Conservation (phyloP, 2,797 vertebrate species). For the Yasuhikotakia modesta region DNA sequence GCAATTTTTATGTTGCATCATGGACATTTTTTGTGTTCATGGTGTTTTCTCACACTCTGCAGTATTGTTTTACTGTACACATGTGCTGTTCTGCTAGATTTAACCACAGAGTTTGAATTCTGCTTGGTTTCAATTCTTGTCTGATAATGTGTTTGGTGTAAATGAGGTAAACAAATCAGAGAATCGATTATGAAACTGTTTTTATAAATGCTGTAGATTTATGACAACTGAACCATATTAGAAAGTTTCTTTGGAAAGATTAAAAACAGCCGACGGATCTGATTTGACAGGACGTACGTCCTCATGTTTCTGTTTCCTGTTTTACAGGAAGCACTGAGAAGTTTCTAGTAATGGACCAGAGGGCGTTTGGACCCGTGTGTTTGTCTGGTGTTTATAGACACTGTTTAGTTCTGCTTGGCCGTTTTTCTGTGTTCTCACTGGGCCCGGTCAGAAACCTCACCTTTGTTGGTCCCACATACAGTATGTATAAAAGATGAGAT, state of each 20-base stretch:
- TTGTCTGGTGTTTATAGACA: slow-evolving; percentile 59
- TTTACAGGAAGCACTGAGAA: slow-evolving; percentile 52
- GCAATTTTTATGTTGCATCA: slow-evolving; percentile 1
- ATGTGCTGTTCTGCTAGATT: slow-evolving; percentile 10
- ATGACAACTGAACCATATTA: neutral
- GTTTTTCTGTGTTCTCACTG: slow-evolving; percentile 66
- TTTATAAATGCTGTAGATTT: neutral
- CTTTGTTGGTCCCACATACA: slow-evolving; percentile 77
- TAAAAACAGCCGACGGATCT: neutral
- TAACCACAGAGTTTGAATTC: slow-evolving; percentile 21
- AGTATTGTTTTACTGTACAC: slow-evolving; percentile 3
- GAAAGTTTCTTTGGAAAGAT: slow-evolving; percentile 2
- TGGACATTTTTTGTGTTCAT: neutral
- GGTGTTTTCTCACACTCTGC: neutral
- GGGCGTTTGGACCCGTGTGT: slow-evolving; percentile 29
- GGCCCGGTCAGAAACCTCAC: slow-evolving; percentile 73
- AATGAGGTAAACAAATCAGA: neutral
- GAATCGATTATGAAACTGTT: neutral
- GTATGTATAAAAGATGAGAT: slow-evolving; percentile 83
- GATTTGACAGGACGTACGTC: slow-evolving; percentile 11
- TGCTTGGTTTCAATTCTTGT: neutral
- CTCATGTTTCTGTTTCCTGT: slow-evolving; percentile 55
- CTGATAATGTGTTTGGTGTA: too few species aligned
- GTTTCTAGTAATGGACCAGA: slow-evolving; percentile 25
- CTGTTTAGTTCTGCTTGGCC: slow-evolving; percentile 69